Evolutionary conservation across 1,140 invertebrate genomes (phyloP), one percentile per base, ranked within the genome.

Genomic region (Phortica variegata): DNA sequence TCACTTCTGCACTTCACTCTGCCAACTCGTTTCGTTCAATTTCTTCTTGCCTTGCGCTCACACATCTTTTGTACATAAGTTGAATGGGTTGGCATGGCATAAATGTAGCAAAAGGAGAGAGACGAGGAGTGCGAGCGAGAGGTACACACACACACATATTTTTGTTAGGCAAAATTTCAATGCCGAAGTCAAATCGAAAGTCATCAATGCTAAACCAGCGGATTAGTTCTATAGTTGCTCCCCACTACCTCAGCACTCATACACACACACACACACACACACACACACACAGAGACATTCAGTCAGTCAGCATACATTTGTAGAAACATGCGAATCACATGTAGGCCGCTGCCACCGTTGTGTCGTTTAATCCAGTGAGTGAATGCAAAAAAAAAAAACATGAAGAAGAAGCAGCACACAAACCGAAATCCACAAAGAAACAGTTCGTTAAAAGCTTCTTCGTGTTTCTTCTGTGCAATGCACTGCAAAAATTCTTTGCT

Each of bases 361-460:
- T n/a, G n/a, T n/a, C n/a, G n/a, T n/a, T n/a, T n/a, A n/a, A n/a
- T n/a, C n/a, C n/a, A n/a, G n/a, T n/a, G 20, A 49, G 13, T 47
- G 43, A 47, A 36, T 47, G 23, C 18, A 18, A 39, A 16, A 46
- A 47, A 37, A 48, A 56, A 50, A 51, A 16, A n/a, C n/a, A n/a
- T n/a, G n/a, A n/a, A n/a, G 12, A 42, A 52, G 42, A 46, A 52
- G 15, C 34, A 57, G 60, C 49, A 45, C 49, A 52, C 43, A 55
- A 53, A 56, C 49, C 56, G 55, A 59, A 65, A 63, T 65, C 66
- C 63, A 66, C 66, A 66, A 68, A 60, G 68, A 66, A 66, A 68
- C 63, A 68, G 63, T 68, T 68, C 63, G 63, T 66, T 66, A 66
- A 66, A 66, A 66, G 62, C 62, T 66, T 66, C 62, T 66, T 66